These are phyloP conservation scores for Lepilemur ruficaudatus DNA, from an alignment of 2,797 vertebrate species.

Conservation along the genomic window DNA sequence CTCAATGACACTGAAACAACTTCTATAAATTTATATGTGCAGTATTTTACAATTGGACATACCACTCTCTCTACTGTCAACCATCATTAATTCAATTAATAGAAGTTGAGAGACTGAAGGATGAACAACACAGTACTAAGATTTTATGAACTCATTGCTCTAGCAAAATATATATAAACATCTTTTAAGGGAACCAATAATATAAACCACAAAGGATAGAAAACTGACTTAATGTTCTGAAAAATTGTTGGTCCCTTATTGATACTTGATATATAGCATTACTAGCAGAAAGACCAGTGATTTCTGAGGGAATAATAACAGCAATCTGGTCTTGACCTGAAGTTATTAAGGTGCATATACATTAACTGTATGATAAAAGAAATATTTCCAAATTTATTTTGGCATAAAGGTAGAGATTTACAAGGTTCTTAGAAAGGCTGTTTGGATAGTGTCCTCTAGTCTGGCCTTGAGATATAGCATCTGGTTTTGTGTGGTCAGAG, in stretches of 20 bases:
- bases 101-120: not conserved
- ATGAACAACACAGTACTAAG: not conserved
- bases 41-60: not conserved
- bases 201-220: not conserved
- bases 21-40: not conserved
- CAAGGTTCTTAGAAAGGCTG: not conserved
- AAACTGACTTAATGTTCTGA: not conserved
- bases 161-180: not conserved
- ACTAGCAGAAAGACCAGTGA: not conserved
- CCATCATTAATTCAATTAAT: conserved; percentile 7
- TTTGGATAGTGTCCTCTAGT: not conserved
- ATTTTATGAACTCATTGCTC: not conserved
- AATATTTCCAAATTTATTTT: conserved; percentile 26
- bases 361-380: conserved; percentile 1
- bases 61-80: not conserved
- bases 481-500: conserved; percentile 25
- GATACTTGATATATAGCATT: not conserved
- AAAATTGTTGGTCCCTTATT: not conserved
- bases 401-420: not conserved
- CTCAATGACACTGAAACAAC: not conserved
- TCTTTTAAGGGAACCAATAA: not conserved
- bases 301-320: not conserved
- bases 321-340: not conserved
- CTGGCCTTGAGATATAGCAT: not conserved
- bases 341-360: not conserved